phyloP scores from a whole-genome alignment of 2,113 vertebrate species.

The Pseudorectes ferrugineus region DNA sequence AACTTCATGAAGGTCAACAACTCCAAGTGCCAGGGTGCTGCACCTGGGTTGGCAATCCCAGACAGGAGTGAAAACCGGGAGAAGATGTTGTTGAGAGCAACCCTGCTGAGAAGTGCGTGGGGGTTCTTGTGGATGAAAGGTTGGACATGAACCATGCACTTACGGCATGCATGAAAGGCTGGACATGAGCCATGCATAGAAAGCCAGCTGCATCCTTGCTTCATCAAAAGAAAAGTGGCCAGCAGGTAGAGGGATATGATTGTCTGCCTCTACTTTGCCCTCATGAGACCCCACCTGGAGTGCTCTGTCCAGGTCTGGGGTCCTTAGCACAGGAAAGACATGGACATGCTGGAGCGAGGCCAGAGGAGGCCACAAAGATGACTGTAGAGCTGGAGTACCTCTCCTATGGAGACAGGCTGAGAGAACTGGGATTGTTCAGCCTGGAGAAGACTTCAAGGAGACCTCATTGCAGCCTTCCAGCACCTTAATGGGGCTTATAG shows the following conservation, averaged over 20 bases:
- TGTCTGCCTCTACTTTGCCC: no score
- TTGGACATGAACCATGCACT: not conserved
- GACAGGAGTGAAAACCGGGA: not conserved
- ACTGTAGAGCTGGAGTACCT: not conserved
- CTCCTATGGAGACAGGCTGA: not conserved
- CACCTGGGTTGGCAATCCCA: not conserved
- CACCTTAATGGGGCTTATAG: not conserved
- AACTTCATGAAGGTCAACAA: not conserved
- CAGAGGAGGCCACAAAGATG: not conserved
- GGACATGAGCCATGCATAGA: not conserved
- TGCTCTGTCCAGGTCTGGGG: not conserved
- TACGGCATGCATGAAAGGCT: not conserved
- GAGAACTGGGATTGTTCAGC: not conserved
- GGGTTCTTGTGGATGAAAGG: not conserved
- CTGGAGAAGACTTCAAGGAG: not conserved
- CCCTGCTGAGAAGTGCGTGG: not conserved
- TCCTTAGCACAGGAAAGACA: not conserved
- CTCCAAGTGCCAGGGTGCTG: not conserved
- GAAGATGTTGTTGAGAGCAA: not conserved
- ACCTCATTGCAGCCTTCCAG: not conserved
- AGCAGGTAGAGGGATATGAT: not conserved
- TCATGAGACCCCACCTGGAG: not conserved
- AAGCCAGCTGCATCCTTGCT: not conserved
- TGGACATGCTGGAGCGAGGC: fast-evolving
- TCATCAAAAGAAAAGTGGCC: not conserved